Evolutionary conservation across 2,797 vertebrate genomes (phyloP).

Genomic region (Spatula versicolor): DNA sequence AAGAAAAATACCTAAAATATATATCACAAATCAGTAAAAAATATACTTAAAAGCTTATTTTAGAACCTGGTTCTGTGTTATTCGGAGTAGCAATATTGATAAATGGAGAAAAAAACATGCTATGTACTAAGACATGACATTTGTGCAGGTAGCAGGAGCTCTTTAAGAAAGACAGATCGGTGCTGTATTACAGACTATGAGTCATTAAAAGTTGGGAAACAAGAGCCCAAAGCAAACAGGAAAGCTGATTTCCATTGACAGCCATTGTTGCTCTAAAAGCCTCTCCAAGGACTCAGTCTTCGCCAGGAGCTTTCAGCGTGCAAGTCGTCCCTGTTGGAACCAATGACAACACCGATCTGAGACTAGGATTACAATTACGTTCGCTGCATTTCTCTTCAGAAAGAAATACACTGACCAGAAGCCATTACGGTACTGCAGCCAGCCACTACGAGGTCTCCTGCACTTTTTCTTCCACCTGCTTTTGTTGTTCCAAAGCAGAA

Average conservation of each 20-base stretch:
- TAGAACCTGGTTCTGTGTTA: neutral
- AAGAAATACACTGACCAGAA: neutral
- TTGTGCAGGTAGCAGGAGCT: neutral
- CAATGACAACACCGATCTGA: neutral
- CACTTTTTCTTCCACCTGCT: neutral
- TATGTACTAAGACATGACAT: neutral
- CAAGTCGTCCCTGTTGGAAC: neutral
- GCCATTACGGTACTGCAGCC: neutral
- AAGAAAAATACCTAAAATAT: neutral
- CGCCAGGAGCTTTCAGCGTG: neutral
- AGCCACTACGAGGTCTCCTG: neutral
- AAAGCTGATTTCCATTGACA: slow-evolving; percentile 3
- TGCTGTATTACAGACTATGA: neutral
- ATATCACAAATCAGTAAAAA: neutral
- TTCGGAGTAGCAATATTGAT: neutral
- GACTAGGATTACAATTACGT: neutral
- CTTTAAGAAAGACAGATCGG: neutral
- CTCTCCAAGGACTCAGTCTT: neutral
- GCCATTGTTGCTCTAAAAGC: neutral
- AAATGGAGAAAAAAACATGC: neutral
- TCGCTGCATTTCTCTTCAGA: neutral
- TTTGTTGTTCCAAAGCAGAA: neutral
- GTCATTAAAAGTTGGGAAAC: neutral
- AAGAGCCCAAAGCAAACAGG: neutral
- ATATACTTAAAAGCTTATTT: neutral